Evolutionary conservation across 1,140 invertebrate species (phyloP), one percentile per base, ranked within the genome.

Genomic region (Leptinotarsa undecemlineata): DNA sequence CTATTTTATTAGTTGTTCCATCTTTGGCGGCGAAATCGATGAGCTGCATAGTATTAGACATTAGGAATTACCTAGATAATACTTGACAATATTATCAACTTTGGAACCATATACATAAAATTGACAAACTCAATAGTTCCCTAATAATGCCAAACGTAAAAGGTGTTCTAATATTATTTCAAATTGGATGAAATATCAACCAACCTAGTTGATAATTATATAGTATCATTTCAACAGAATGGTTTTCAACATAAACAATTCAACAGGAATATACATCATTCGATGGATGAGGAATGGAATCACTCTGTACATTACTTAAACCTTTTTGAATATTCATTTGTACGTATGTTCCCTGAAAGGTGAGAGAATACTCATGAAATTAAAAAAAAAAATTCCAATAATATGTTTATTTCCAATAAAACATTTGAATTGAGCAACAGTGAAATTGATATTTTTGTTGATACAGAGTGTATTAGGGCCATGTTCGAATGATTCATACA

Each of bases 171-270:
- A 57, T 57, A 17, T 57, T 15, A 42, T 11, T 42, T 42, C 51
- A 57, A 15, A 57, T 19, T 15, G 51, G 51, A 57, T 17, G n/a
- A 57, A 57, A 57, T 57, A 57, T 57, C 51, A 57, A 57, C 15
- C 15, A 57, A 19, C n/a, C 17, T 57, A 57, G 15, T 57, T 57
- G n/a, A 57, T 57, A 57, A 57, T 57, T 19, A 57, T 57, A 57
- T 57, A 57, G 51, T 57, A 42, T 57, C 51, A 57, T 57, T 57
- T 57, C 51, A 57, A 57, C 51, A 57, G n/a, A 19, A 57, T 15
- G n/a, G 15, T 57, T 57, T 17, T 57, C 1, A 57, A 17, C 51
- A 57, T 42, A 57, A 57, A 57, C 51, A 57, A 57, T 57, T 57
- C 51, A 57, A 42, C 33, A 42, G 2, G 11, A 42, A 2, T 42